Conservation (phyloP, 2,113 vertebrate species). For the Calonectris borealis region DNA sequence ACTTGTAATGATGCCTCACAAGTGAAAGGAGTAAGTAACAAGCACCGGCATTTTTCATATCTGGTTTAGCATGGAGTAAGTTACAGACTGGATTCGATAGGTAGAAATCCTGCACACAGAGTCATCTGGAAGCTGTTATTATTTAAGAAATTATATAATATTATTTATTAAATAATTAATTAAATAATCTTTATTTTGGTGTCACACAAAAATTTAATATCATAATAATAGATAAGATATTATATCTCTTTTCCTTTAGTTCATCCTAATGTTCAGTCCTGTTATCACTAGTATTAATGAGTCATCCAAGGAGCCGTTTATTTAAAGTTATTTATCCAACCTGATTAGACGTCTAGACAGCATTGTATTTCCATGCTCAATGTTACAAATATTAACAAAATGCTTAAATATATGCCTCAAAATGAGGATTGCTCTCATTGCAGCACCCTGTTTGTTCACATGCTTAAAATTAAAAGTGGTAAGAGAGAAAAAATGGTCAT, state of each 20-base stretch:
- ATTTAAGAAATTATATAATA: not conserved
- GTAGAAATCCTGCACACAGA: not conserved
- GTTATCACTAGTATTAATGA: not conserved
- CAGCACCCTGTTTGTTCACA: not conserved
- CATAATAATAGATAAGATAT: not conserved
- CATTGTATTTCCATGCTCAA: not conserved
- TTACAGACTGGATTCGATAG: not conserved
- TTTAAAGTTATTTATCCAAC: not conserved
- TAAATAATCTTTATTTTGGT: not conserved
- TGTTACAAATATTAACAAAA: not conserved
- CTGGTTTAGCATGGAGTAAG: not conserved
- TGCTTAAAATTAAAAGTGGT: not conserved
- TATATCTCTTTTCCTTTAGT: not conserved
- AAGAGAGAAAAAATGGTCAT: not conserved
- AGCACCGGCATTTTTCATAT: not conserved
- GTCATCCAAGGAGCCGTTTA: not conserved
- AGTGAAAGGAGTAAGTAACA: constrained; percentile 85
- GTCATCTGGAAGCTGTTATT: not conserved
- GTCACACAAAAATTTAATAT: not conserved
- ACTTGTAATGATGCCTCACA: constrained; percentile 85
- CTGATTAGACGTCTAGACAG: not conserved
- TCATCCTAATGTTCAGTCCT: not conserved
- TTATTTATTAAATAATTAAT: not conserved
- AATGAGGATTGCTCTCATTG: not conserved
- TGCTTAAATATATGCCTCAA: not conserved